These are phyloP conservation scores for Crossocerus cetratus DNA, from an alignment of 2,888 invertebrate species.

Conservation along the genomic window DNA sequence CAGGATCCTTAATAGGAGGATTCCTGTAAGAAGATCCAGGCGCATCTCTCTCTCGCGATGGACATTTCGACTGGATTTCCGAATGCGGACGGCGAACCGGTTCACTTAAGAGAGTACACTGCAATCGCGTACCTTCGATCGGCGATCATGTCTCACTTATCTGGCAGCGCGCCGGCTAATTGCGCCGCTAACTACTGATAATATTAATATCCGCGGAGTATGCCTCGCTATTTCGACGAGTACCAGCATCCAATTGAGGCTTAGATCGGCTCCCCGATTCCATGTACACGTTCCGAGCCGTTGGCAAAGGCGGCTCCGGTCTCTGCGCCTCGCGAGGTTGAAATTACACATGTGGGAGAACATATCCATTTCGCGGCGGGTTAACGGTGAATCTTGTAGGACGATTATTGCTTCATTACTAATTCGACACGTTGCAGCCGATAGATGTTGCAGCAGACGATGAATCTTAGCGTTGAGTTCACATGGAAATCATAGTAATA, in stretches of 20 bases:
- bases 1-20: conserved; percentile 1
- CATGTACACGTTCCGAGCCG: conserved; percentile 6
- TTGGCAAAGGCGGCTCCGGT: background rate
- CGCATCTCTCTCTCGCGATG: conserved; percentile 7
- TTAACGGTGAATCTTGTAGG: no score
- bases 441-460: no score
- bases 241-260: no score
- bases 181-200: conserved; percentile 35
- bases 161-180: conserved; percentile 39
- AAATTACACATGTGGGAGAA: no score
- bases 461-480: no score
- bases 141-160: conserved; percentile 45
- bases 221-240: no score
- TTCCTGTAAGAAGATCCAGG: background rate
- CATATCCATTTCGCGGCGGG: no score
- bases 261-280: no score
- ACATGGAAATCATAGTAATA: no score
- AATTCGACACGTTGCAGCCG: no score
- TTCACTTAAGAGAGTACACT: conserved; percentile 36
- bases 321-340: no score
- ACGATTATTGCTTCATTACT: no score
- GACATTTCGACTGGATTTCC: conserved; percentile 19
- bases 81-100: conserved; percentile 39
- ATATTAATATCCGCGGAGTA: conserved; percentile 28
- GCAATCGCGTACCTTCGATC: conserved; percentile 16